Evolutionary conservation across 2,888 invertebrate genomes (phyloP), one percentile per base, ranked within the genome.

Genomic region (Litoditis marina): DNA sequence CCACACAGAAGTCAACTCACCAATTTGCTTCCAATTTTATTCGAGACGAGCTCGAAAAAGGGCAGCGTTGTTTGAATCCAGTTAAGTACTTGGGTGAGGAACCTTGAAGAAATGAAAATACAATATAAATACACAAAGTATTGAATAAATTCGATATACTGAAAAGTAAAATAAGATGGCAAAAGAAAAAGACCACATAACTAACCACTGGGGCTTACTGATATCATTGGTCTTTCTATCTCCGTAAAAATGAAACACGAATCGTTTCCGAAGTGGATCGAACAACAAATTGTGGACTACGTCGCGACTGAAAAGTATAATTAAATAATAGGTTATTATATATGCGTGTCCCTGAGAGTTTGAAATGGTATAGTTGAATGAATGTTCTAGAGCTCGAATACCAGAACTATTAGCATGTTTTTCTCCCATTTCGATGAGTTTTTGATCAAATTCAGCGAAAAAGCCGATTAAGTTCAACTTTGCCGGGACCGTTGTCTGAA

Each of bases 141-240:
- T n/a, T 8, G n/a, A 39, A 11, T 13, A n/a, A 13, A 39, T n/a
- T 39, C 39, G 11, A 39, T 39, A 39, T 39, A 13, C 39, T n/a
- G 39, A 39, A 49, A 49, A 52, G 57, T n/a, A n/a, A n/a, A n/a
- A n/a, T n/a, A n/a, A n/a, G n/a, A n/a, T n/a, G n/a, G n/a, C n/a
- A n/a, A n/a, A n/a, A n/a, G n/a, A n/a, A n/a, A n/a, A n/a, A n/a
- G n/a, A n/a, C n/a, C n/a, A n/a, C n/a, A n/a, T 68, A 32, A 57
- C 61, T 47, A 63, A 71, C 72, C 72, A 72, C 63, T 72, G 62
- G 8, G 72, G 72, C 28, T 72, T 66, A 0, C 52, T 44, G 3
- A 53, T 49, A 19, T 34, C 46, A 47, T 70, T 69, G 5, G 70
- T 70, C 53, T 55, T 66, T n/a, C 60, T 32, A 2, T 59, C 42